phyloP scores from a whole-genome alignment of 2,113 vertebrate species.

The Hippocampus abdominalis region DNA sequence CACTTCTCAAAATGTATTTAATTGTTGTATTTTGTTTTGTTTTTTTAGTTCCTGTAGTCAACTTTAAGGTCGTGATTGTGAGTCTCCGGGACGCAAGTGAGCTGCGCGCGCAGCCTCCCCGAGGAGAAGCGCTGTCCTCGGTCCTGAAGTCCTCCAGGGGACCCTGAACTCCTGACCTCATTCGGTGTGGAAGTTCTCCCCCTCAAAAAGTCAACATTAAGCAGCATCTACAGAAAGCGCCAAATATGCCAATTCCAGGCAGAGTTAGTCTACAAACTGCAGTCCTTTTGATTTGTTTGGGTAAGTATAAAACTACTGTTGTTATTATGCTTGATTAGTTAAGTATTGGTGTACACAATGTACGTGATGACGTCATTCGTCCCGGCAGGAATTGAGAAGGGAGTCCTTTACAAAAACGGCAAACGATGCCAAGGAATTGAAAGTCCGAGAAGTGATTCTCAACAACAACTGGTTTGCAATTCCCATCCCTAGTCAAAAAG shows the following conservation, averaged over 20 bases:
- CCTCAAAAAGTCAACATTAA: conserved; percentile 5
- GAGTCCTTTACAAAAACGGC: too few relatives aligned
- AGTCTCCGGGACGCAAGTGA: conserved; percentile 21
- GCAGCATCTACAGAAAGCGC: conserved; percentile 27
- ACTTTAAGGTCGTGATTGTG: neutral
- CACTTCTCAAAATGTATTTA: neutral
- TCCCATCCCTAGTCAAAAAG: too few relatives aligned
- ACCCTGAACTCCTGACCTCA: neutral
- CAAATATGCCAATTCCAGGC: conserved; percentile 58
- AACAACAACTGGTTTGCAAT: too few relatives aligned
- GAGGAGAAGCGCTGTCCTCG: conserved; percentile 63
- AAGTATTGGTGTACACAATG: neutral
- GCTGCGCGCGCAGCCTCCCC: conserved; percentile 15
- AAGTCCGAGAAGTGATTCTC: too few relatives aligned
- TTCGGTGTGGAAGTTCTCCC: neutral
- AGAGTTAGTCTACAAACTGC: conserved; percentile 48
- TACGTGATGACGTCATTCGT: too few relatives aligned
- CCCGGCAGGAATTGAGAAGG: too few relatives aligned
- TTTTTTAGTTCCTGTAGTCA: neutral
- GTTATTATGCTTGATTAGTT: neutral
- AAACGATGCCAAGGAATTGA: too few relatives aligned
- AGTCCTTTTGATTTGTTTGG: conserved; percentile 51
- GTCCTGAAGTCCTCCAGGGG: conserved; percentile 51
- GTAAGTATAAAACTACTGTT: conserved; percentile 55
- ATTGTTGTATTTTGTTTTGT: neutral